phyloP scores from a whole-genome alignment of 2,113 vertebrate genomes.

The Speoplatyrhinus poulsoni region DNA sequence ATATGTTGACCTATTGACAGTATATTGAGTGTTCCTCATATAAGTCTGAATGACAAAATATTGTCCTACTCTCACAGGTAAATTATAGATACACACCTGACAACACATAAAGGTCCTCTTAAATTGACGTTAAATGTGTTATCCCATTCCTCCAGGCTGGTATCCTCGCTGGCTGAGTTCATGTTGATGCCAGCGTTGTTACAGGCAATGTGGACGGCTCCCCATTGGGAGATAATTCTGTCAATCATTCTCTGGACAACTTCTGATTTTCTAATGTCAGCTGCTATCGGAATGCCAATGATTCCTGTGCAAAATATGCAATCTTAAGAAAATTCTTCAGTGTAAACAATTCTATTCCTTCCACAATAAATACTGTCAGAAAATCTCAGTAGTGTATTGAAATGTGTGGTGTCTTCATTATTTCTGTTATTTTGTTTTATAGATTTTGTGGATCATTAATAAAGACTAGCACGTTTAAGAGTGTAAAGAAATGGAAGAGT shows the following conservation, averaged over 20 bases:
- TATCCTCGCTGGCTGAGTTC: conserved; percentile 83
- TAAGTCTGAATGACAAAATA: too few species aligned
- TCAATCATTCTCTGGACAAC: conserved; percentile 76
- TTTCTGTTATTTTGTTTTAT: too few species aligned
- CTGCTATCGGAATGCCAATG: conserved; percentile 70
- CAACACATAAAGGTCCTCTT: conserved; percentile 83
- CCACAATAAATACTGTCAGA: not conserved
- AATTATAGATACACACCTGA: conserved; percentile 66
- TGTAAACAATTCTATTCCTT: not conserved
- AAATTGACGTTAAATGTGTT: conserved; percentile 81
- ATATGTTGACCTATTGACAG: too few species aligned
- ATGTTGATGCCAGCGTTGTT: conserved; percentile 83
- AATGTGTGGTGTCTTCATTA: too few species aligned
- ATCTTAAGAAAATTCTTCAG: too few species aligned
- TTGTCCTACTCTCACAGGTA: too few species aligned
- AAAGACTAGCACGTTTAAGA: not conserved
- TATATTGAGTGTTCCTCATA: too few species aligned
- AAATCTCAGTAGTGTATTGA: too few species aligned
- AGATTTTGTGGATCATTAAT: not conserved
- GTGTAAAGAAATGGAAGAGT: not conserved
- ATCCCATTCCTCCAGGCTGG: conserved; percentile 81
- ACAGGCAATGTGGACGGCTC: conserved; percentile 73
- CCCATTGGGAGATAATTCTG: conserved; percentile 73
- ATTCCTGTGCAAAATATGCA: conserved; percentile 62
- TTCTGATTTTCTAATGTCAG: conserved; percentile 79